These are phyloP conservation scores for Prenolepis imparis DNA, from an alignment of 2,888 invertebrate genomes.

Conservation along the genomic window DNA sequence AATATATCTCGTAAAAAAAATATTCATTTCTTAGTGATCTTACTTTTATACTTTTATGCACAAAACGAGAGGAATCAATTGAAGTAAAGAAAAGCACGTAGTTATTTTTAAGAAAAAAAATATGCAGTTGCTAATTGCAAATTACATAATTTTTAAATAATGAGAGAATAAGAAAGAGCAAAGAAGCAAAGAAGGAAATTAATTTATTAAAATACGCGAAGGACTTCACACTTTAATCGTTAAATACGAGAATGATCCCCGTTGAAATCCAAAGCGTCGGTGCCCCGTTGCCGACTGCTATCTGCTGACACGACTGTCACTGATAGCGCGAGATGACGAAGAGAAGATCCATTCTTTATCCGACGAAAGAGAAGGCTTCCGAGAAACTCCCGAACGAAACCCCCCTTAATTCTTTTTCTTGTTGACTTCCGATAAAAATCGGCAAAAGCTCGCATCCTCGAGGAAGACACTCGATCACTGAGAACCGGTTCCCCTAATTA, in stretches of 20 bases:
- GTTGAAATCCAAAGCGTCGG: constrained; percentile 68
- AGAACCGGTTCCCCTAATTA: constrained; percentile 38
- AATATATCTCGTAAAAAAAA: no score
- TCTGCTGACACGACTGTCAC: constrained; percentile 74
- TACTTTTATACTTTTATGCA: no score
- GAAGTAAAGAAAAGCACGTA: no score
- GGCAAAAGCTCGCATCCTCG: background rate
- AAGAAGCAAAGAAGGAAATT: constrained; percentile 30
- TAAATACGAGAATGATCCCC: constrained; percentile 68
- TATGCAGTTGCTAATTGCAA: no score
- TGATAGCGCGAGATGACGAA: constrained; percentile 62
- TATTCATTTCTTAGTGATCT: no score
- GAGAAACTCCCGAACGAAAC: constrained; percentile 49
- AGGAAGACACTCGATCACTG: constrained; percentile 29
- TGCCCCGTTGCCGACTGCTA: constrained; percentile 61
- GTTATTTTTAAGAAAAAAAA: no score
- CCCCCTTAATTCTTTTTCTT: constrained; percentile 20
- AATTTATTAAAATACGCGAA: constrained; percentile 30
- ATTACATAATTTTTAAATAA: background rate
- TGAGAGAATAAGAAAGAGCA: background rate
- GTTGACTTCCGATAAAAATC: constrained; percentile 22
- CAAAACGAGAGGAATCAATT: no score
- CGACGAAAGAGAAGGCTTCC: constrained; percentile 41
- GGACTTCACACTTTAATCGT: constrained; percentile 61
- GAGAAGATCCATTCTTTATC: constrained; percentile 66